Base-by-base conservation (phyloP, 2,113 vertebrate genomes). In the Nannospalax galili region DNA sequence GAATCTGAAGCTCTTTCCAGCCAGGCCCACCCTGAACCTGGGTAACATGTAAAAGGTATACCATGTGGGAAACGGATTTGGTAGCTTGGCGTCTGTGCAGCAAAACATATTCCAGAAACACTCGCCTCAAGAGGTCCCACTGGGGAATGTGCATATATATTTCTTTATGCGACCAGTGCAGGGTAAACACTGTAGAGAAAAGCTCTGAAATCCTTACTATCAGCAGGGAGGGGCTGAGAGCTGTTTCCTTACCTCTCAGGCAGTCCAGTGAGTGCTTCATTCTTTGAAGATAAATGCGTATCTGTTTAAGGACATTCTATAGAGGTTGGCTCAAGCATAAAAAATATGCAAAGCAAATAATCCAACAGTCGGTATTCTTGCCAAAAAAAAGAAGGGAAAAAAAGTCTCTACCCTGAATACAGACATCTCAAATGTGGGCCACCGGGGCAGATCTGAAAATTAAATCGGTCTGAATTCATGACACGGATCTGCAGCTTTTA, bases 301-400 rank as follows among this genome's bases (percentile, higher is more conserved):
- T 97, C 95, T 97, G 92, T 97, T 96, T 94, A 96, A 97, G 91
- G 80, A 95, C 92, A 98, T 95, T 96, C 97, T 97, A 95, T 94
- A 96, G 94, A 97, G 80, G 73, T 87, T 94, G 32, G 16, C 94
- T 92, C 72, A 94, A 87, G 90, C 92, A 97, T 97, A 96, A 94
- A 98, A 97, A 97, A 96, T 96, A 97, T 95, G 95, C 93, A 95
- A 96, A 84, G 94, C 90, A 97, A 97, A 97, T 96, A 98, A 97
- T 93, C 90, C 94, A 95, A 80, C 64, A 91, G 85, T 95, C 86
- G 77, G 94, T 91, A 85, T 93, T 93, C 94, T 95, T 95, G 96
- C 96, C 97, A 97, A 97, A 92, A 92, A 96, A 92, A 97, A 97
- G 93, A 96, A 95, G 65, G 75, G n/a, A 95, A 97, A 97, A 75